Evolutionary conservation across 2,888 invertebrate species (phyloP), one percentile per base, ranked within the genome.

Genomic region (Andricus curvator): DNA sequence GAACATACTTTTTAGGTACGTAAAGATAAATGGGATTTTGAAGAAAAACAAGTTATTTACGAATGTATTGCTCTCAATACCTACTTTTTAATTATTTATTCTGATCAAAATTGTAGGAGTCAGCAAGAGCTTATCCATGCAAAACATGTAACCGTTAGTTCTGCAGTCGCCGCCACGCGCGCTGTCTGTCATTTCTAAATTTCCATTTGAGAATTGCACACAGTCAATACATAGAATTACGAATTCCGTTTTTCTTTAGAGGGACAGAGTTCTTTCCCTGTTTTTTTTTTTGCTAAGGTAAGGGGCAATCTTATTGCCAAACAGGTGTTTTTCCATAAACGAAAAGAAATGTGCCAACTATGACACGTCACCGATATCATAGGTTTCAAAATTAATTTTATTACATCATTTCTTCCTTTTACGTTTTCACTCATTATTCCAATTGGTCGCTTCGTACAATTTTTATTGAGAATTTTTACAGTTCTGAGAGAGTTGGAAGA

Each of bases 211-310:
- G 33, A 33, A 5, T 33, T 33, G 33, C 33, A 33, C 33, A 33
- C 33, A 33, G 33, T 33, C 33, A 33, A 33, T 83, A 77, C 41
- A 29, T 77, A 77, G 41, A 29, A 20, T 64, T 62, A 77, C 20
- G 22, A 77, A 41, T 74, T 77, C 78, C 77, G 78, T 66, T 81
- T 77, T 25, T 65, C 20, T 51, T n/a, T 41, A 44, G 51, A 70
- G 74, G 51, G 56, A 74, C 74, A 74, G 74, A 74, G 33, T 56
- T 25, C 9, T 62, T 64, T 60, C 33, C 33, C 33, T 8, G 3
- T 60, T 68, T 8, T 17, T 37, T 22, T 51, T 13, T 13, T 44
- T 44, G 2, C 44, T 44, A 44, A 44, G 51, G 8, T n/a, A 67
- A 67, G 74, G 33, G 51, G 51, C 51, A 70, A 20, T 20, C 29